Conservation (phyloP, 2,888 invertebrate species). For the Agrotis segetum region DNA sequence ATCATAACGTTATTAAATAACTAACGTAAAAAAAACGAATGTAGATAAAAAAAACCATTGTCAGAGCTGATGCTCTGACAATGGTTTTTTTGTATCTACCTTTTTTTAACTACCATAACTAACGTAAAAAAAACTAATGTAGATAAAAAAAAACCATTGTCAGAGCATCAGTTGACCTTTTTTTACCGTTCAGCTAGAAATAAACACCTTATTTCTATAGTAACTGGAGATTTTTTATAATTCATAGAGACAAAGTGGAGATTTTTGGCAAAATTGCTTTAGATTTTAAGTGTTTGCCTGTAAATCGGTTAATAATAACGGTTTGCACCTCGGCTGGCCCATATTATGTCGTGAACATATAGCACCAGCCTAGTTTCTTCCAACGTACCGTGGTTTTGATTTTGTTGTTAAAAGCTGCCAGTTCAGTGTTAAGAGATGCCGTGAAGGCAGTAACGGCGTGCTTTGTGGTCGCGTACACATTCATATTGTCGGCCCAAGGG, state of each 20-base stretch:
- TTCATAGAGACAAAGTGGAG: neutral
- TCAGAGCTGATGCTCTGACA: too few species aligned
- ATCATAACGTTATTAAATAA: too few species aligned
- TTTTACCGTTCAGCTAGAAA: neutral
- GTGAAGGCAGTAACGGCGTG: constrained; percentile 89
- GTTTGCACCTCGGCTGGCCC: too few species aligned
- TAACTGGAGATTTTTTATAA: neutral
- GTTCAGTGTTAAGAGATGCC: constrained; percentile 87
- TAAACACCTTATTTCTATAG: neutral
- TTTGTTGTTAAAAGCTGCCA: constrained; percentile 81
- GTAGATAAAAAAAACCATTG: too few species aligned
- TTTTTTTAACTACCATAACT: too few species aligned
- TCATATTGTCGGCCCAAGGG: constrained; percentile 75
- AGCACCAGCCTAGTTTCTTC: too few species aligned
- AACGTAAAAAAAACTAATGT: too few species aligned
- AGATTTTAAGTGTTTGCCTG: neutral
- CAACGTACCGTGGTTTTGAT: constrained; percentile 81
- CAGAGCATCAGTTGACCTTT: neutral
- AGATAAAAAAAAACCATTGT: too few species aligned
- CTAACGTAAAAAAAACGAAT: too few species aligned
- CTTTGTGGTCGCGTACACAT: constrained; percentile 90
- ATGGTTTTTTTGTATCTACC: too few species aligned
- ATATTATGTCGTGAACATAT: neutral
- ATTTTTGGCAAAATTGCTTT: constrained; percentile 4
- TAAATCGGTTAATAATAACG: too few species aligned